Conservation (phyloP, 2,888 invertebrate species). For the Volucella bombylans region DNA sequence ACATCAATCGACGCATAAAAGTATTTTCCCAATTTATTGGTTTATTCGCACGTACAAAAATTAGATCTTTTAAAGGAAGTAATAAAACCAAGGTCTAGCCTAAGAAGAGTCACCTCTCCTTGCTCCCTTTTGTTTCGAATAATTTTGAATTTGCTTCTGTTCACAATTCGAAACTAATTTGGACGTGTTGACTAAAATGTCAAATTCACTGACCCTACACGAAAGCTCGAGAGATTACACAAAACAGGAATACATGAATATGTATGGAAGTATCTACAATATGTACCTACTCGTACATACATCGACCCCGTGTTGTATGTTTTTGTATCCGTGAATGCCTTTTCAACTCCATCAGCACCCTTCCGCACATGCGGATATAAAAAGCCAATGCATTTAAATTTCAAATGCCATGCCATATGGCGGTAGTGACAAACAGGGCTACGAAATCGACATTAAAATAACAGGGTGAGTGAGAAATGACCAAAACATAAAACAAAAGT, state of each 20-base stretch:
- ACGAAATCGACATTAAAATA: not conserved
- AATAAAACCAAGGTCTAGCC: too few species aligned
- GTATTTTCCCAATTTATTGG: too few species aligned
- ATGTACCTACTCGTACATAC: too few species aligned
- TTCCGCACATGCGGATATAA: conserved; percentile 12
- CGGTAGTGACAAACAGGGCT: not conserved
- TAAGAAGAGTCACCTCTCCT: too few species aligned
- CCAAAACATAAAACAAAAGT: not conserved
- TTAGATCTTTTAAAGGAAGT: not conserved
- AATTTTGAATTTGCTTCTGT: too few species aligned
- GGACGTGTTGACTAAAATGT: conserved; percentile 7
- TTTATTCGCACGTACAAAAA: not conserved
- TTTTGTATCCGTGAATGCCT: not conserved
- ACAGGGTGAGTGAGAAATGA: conserved; percentile 8
- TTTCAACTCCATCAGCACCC: conserved; percentile 35
- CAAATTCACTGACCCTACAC: conserved; percentile 16
- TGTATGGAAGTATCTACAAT: not conserved
- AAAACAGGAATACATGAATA: not conserved
- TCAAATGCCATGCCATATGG: conserved; percentile 28
- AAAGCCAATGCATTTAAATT: conserved; percentile 25
- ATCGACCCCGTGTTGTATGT: conserved; percentile 7
- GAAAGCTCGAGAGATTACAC: not conserved
- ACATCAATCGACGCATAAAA: too few species aligned
- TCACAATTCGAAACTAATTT: too few species aligned
- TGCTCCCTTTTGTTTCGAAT: too few species aligned